These are phyloP conservation scores for Synergus gifuensis DNA, from an alignment of 2,888 invertebrate genomes.

Conservation along the genomic window DNA sequence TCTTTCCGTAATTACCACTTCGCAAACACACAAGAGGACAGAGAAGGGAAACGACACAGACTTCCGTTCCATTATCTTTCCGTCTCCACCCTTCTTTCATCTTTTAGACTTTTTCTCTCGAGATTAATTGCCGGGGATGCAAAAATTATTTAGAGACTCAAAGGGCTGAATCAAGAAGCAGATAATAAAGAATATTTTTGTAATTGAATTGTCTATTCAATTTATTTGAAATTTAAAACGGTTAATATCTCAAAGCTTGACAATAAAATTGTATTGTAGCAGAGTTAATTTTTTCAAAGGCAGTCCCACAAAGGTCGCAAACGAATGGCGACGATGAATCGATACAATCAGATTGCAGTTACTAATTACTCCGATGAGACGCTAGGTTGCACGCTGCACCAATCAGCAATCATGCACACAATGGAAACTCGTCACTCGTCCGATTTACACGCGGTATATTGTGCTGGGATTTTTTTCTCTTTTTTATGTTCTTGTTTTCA, in stretches of 20 bases:
- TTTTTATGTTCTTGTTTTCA: slow-evolving; percentile 24
- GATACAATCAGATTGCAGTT: slow-evolving; percentile 41
- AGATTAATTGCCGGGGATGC: slow-evolving; percentile 24
- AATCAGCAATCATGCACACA: slow-evolving; percentile 35
- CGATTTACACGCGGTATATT: slow-evolving; percentile 4
- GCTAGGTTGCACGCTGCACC: slow-evolving; percentile 34
- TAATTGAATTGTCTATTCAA: not conserved
- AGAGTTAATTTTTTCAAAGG: slow-evolving; percentile 18
- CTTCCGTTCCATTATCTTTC: slow-evolving; percentile 1
- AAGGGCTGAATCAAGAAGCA: not conserved
- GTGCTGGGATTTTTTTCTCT: not conserved
- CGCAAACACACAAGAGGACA: slow-evolving; percentile 14
- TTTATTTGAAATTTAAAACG: not conserved
- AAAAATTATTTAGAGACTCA: slow-evolving; percentile 19
- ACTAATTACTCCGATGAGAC: slow-evolving; percentile 40
- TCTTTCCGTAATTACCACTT: slow-evolving; percentile 37
- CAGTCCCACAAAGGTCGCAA: slow-evolving; percentile 16
- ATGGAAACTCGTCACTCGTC: slow-evolving; percentile 19
- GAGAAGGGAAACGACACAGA: not conserved
- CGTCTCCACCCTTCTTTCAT: not conserved
- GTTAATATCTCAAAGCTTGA: not conserved
- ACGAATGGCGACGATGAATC: slow-evolving; percentile 31
- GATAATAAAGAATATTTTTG: not conserved
- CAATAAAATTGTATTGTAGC: not conserved
- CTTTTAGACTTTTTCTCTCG: not conserved